A percentile compares a stretch with the other conserved stretches of the same genome.
These are phyloP conservation scores for Cyclargus thomasi DNA, from an alignment of 1,140 invertebrate species.

Conservation along the genomic window DNA sequence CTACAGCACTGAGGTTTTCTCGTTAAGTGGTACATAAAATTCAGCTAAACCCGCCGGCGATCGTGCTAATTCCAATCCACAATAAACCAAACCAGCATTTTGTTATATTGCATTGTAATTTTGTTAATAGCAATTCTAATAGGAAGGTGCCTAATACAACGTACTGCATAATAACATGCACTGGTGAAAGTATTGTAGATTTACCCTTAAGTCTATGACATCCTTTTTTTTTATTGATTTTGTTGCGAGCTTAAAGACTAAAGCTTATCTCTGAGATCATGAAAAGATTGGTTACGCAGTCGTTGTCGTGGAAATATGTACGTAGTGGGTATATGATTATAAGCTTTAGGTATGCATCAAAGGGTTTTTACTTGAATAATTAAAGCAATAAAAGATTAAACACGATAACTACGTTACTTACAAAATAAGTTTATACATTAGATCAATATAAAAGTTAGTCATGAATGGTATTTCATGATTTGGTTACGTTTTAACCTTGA, in stretches of 20 bases:
- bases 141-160: background rate
- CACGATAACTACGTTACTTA: background rate
- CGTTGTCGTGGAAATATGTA: too few relatives aligned
- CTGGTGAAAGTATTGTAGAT: too few relatives aligned
- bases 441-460: constrained; percentile 11
- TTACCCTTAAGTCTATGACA: too few relatives aligned
- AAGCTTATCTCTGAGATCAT: too few relatives aligned
- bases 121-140: background rate
- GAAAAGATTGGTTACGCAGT: too few relatives aligned
- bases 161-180: too few relatives aligned
- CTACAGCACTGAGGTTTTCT: background rate
- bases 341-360: too few relatives aligned
- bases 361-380: too few relatives aligned
- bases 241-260: too few relatives aligned
- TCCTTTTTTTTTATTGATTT: too few relatives aligned
- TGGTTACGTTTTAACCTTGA: constrained; percentile 4
- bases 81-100: background rate
- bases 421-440: background rate
- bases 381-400: background rate
- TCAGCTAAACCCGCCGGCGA: background rate
- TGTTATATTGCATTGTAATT: background rate
- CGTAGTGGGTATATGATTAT: too few relatives aligned
- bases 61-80: background rate
- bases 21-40: background rate
- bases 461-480: background rate